Evolutionary conservation across 2,797 vertebrate species (phyloP).

Genomic region (Notamacropus eugenii): DNA sequence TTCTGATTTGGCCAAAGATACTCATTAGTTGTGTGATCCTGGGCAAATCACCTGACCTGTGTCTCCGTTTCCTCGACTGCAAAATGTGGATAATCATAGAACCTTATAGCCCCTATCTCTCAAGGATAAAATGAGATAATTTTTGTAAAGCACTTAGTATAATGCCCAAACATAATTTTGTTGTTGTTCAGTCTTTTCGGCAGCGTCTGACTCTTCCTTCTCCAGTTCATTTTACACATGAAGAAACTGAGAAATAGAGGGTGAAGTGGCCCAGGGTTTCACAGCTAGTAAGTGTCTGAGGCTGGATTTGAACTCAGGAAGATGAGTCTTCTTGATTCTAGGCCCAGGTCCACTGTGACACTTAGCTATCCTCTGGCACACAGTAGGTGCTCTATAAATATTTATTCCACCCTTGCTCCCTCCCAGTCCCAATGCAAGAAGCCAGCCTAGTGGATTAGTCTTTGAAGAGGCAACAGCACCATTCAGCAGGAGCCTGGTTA

Average conservation of each 20-base stretch:
- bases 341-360: neutral
- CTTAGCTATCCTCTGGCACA: neutral
- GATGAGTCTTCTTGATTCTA: neutral
- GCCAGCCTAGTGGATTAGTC: neutral
- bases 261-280: neutral
- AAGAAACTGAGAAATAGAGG: neutral
- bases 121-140: neutral
- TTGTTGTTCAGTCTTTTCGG: neutral
- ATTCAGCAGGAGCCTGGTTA: neutral
- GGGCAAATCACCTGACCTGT: too few relatives aligned
- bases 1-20: neutral
- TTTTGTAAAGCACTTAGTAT: neutral
- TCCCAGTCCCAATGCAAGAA: neutral
- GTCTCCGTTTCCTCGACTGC: neutral
- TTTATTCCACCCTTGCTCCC: neutral
- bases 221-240: neutral
- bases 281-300: neutral
- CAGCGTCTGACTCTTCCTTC: neutral
- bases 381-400: neutral
- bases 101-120: neutral
- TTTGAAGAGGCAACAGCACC: neutral
- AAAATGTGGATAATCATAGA: neutral
- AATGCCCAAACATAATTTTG: neutral
- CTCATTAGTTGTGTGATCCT: neutral
- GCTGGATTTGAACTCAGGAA: neutral